Evolutionary conservation across 2,113 vertebrate genomes (phyloP), one percentile per base, ranked within the genome.

Genomic region (Clarias gariepinus): DNA sequence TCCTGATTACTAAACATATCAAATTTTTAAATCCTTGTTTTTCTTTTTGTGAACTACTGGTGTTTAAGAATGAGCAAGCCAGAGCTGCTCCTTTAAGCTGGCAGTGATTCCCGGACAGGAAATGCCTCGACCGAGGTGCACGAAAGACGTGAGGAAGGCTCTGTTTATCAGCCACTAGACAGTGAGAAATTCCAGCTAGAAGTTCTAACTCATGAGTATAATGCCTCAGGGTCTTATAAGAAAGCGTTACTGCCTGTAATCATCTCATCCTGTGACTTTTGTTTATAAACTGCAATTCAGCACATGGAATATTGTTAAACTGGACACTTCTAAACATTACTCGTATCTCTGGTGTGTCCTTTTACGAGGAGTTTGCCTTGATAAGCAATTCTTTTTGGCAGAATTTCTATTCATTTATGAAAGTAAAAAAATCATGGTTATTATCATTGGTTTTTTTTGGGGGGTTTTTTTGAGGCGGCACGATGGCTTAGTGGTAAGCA

Each of bases 51-150:
- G 81, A 8, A 21, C 52, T 13, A 58, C 28, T 71, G 28, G 64
- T 82, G 28, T 83, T 68, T 53, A 68, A 7, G 9, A 82, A 82
- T 30, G 8, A 82, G n/a, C 60, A 5, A 36, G 28, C 82, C 36
- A 28, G 52, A 52, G 30, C 19, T 83, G 66, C 82, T 84, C 68
- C 68, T 60, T 47, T 80, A 80, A 47, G 55, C 68, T 84, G 68
- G 82, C 68, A 60, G 68, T 8, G 53, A 84, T 41, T 84, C 55
- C 82, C 6, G 68, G 60, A 74, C 82, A 84, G 82, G 82, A 84
- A 84, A 84, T 74, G 53, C 66, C 66, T 84, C 30, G 74, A 60
- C 68, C 57, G 55, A 84, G 33, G 82, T 73, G n/a, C 68, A 84
- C 33, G 68, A 60, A 60, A 80, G 28, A 79, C 16, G 16, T 4